These are phyloP conservation scores for Dioctria rufipes DNA, from an alignment of 2,888 invertebrate species.

Conservation along the genomic window DNA sequence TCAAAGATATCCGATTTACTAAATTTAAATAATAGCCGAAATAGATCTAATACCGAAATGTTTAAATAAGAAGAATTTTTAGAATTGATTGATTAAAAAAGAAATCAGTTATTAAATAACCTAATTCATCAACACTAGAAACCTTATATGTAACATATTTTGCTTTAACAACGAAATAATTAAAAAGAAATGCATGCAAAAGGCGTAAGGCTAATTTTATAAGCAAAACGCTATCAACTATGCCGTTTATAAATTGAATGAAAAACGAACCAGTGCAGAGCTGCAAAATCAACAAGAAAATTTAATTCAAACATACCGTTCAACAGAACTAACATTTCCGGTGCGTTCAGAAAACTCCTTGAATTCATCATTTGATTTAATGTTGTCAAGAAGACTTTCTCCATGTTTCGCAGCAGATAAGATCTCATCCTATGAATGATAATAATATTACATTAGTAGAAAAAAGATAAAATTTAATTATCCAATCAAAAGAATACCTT, in stretches of 20 bases:
- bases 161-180: slow-evolving; percentile 12
- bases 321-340: slow-evolving; percentile 92
- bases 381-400: slow-evolving; percentile 84
- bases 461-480: slow-evolving; percentile 28
- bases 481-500: slow-evolving; percentile 63
- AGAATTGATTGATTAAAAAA: no score
- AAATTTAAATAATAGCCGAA: no score
- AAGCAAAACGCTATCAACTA: slow-evolving; percentile 36
- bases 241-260: slow-evolving; percentile 33
- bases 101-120: no score
- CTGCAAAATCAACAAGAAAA: slow-evolving; percentile 63
- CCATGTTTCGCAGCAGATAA: slow-evolving; percentile 90
- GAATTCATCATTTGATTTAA: slow-evolving; percentile 74
- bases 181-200: slow-evolving; percentile 11
- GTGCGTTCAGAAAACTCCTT: slow-evolving; percentile 80
- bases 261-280: slow-evolving; percentile 71
- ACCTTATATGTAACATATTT: background rate
- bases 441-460: slow-evolving; percentile 63
- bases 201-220: slow-evolving; percentile 26
- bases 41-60: no score
- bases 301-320: slow-evolving; percentile 77
- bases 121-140: slow-evolving; percentile 33
- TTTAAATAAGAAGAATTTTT: no score
- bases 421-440: slow-evolving; percentile 81
- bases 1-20: no score